These are phyloP conservation scores for Cacoxenus indagator DNA, from an alignment of 2,888 invertebrate genomes.

Conservation along the genomic window DNA sequence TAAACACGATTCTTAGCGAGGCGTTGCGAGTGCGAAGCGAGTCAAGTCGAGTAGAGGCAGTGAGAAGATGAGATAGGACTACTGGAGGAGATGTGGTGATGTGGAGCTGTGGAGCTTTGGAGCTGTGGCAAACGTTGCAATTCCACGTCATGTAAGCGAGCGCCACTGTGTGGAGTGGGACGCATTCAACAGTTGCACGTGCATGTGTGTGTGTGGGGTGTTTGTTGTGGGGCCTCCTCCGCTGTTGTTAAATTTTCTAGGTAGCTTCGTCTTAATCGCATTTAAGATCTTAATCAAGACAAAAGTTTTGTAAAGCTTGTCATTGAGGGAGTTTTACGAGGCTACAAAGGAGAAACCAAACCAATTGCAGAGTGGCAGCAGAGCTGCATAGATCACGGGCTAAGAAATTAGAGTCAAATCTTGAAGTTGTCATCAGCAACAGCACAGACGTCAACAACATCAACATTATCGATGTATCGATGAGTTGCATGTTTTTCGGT, in stretches of 20 bases:
- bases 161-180: not conserved
- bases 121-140: not conserved
- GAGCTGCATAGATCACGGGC: slow-evolving; percentile 29
- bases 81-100: not conserved
- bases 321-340: too few species aligned
- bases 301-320: not conserved
- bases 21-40: slow-evolving; percentile 41
- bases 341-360: not conserved
- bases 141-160: not conserved
- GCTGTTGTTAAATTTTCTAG: not conserved
- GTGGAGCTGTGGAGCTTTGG: not conserved
- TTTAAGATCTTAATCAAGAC: slow-evolving; percentile 56
- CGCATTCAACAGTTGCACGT: not conserved
- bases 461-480: not conserved
- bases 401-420: slow-evolving; percentile 59
- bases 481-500: not conserved
- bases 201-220: not conserved
- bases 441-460: not conserved
- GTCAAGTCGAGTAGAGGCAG: too few species aligned
- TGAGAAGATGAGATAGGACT: not conserved
- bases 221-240: not conserved
- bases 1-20: slow-evolving; percentile 64
- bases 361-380: not conserved
- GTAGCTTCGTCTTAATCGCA: slow-evolving; percentile 46
- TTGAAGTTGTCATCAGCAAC: slow-evolving; percentile 43